Base-by-base conservation (phyloP, 2,888 invertebrate genomes). In the Melangyna quadrimaculata region DNA sequence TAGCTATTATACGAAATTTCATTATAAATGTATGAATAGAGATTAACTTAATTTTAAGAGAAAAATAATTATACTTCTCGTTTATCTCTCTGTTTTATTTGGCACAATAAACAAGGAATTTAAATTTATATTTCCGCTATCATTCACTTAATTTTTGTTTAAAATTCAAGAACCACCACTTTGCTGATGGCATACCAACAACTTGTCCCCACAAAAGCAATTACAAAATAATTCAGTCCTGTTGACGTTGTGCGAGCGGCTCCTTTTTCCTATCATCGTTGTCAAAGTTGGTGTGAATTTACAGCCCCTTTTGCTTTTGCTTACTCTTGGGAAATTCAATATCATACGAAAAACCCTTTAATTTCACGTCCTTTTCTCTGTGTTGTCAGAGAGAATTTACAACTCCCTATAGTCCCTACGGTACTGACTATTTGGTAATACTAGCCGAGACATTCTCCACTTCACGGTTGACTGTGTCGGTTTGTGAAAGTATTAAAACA, bases 251-350 rank as follows among this genome's bases (percentile, higher is more conserved):
- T 1, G 10, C 3, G 43, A 65, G 45, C 19, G 45, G 29, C 29
- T 65, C 65, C 65, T 45, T 45, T 65, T 65, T 63, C 63, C 43
- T 63, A 43, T 43, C 45, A 32, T 45, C 65, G 43, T 19, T 65
- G 65, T 45, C 65, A 65, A 61, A 63, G 45, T 35, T 65, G 29
- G 65, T 65, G 65, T 65, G 65, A 65, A 65, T 65, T 65, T 65
- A 65, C 45, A 65, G 29, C 45, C 65, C 29, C 45, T 29, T 65
- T 51, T 27, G 40, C 37, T 40, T n/a, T n/a, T 40, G 17, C 27
- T 65, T 32, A 32, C 43, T 65, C 43, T 19, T 45, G 45, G 45
- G 65, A 65, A 65, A 65, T 65, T 65, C 65, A 45, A 65, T 45
- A n/a, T n/a, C n/a, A n/a, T n/a, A 65, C 32, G 29, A 45, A 45